A percentile compares a stretch with the other conserved stretches of the same genome.
phyloP scores from a whole-genome alignment of 2,888 invertebrate genomes.

The Zygaena filipendulae region DNA sequence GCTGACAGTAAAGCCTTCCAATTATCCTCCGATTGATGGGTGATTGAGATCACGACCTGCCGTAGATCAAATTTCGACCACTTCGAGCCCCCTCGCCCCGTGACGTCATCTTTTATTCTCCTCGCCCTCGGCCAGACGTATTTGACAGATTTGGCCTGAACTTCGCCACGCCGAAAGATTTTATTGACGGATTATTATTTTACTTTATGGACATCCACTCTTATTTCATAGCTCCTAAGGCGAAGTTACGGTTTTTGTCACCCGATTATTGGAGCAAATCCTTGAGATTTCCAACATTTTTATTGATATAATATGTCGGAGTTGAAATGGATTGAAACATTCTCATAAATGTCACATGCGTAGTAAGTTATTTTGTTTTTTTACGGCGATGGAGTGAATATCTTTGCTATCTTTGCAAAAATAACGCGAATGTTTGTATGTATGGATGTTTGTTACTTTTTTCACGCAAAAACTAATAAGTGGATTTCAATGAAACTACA shows the following conservation, averaged over 20 bases:
- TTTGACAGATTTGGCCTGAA: slow-evolving; percentile 59
- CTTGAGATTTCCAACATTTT: slow-evolving; percentile 44
- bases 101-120: slow-evolving; percentile 31
- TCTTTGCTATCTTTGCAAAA: too few species aligned
- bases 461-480: too few species aligned
- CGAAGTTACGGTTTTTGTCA: slow-evolving; percentile 54
- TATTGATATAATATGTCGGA: slow-evolving; percentile 44
- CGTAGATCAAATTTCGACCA: slow-evolving; percentile 57
- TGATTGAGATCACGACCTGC: slow-evolving; percentile 35
- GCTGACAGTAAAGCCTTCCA: slow-evolving; percentile 46
- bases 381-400: too few species aligned
- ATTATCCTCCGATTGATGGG: slow-evolving; percentile 57
- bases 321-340: slow-evolving; percentile 35
- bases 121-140: slow-evolving; percentile 30
- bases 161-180: slow-evolving; percentile 38
- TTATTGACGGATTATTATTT: slow-evolving; percentile 67
- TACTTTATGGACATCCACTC: slow-evolving; percentile 63
- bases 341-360: slow-evolving; percentile 32
- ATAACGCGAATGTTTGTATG: background rate
- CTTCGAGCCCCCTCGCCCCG: slow-evolving; percentile 39
- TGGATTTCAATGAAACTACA: too few species aligned
- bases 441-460: too few species aligned
- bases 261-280: slow-evolving; percentile 54
- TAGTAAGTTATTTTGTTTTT: background rate
- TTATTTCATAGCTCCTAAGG: slow-evolving; percentile 59